Evolutionary conservation across 1,140 invertebrate species (phyloP), one percentile per base, ranked within the genome.

Genomic region (Anastatus disparis): DNA sequence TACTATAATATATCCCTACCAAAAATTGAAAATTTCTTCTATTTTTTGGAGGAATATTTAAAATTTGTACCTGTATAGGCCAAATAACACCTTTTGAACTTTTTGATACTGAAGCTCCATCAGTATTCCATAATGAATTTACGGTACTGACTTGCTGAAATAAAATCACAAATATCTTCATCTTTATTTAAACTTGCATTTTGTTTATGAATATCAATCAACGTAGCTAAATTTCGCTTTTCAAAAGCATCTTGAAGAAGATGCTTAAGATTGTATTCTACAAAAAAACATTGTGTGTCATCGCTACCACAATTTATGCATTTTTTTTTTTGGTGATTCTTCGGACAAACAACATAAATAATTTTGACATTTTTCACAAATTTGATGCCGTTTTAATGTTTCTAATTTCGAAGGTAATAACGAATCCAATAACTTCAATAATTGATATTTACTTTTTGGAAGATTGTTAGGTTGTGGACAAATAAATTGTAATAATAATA

Each of bases 361-460:
- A 3, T 27, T 24, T 29, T 29, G 53, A 61, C 70, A 72, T 8
- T 61, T 31, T 29, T 74, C 63, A 44, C 73, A 74, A 63, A 65
- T 69, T 20, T 59, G 53, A 50, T 74, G 65, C 50, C 72, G 66
- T 8, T 29, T 55, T 35, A 66, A 52, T 27, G 46, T n/a, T 53
- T 64, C 17, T 24, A n/a, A 7, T 31, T n/a, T 7, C 24, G 27
- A 26, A 17, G 40, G 38, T 53, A 52, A 13, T 15, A 50, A 13
- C 15, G 50, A 20, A 73, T 22, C n/a, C 15, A 20, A 6, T 17
- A 46, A 8, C 17, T 46, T 46, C 8, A 46, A 46, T 17, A 46
- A 46, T 22, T 55, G 20, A 48, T 73, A 46, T 22, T 27, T n/a
- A 13, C 46, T 70, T 27, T 53, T 46, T 12, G 67, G 62, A 10